A percentile compares a stretch with the other conserved stretches of the same genome.
Evolutionary conservation across 2,797 vertebrate genomes (phyloP).

Genomic region (Scarus forsteni): DNA sequence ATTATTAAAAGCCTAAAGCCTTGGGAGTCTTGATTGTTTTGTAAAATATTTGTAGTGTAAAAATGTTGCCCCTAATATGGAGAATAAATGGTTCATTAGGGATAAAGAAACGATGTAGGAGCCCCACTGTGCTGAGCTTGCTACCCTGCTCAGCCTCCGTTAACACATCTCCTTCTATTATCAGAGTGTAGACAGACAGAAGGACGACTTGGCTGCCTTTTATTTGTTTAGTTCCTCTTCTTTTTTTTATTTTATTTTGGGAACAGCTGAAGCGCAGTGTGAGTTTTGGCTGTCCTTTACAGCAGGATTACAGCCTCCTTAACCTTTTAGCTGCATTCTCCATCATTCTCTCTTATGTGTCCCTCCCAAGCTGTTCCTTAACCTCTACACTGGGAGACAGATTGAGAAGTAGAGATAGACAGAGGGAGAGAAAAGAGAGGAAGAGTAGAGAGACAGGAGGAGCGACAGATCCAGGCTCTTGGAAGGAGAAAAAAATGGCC

Average conservation of each 20-base stretch:
- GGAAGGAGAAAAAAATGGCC: constrained; percentile 68
- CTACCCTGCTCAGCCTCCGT: constrained; percentile 25
- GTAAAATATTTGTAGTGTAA: constrained; percentile 14
- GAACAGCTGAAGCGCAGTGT: constrained; percentile 79
- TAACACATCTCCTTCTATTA: constrained; percentile 52
- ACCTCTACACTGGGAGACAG: constrained; percentile 71
- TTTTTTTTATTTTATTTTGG: constrained; percentile 57
- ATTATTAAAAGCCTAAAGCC: constrained; percentile 25
- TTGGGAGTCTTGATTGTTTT: constrained; percentile 26
- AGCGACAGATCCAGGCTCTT: constrained; percentile 51
- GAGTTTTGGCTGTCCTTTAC: constrained; percentile 84
- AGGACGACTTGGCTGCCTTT: constrained; percentile 57
- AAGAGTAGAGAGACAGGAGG: constrained; percentile 40
- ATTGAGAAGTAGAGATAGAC: constrained; percentile 60
- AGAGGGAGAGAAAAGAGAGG: constrained; percentile 12
- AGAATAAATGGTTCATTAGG: constrained; percentile 41
- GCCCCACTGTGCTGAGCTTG: constrained; percentile 10
- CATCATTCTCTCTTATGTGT: constrained; percentile 81
- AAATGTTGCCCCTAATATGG: constrained; percentile 11
- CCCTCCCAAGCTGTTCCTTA: constrained; percentile 80
- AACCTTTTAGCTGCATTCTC: constrained; percentile 84
- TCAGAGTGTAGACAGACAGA: constrained; percentile 33
- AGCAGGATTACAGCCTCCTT: constrained; percentile 80
- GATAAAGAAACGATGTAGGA: constrained; percentile 24
- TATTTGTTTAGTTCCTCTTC: constrained; percentile 40